Evolutionary conservation across 2,888 invertebrate species (phyloP), one percentile per base, ranked within the genome.

Genomic region (Synanthedon myopaeformis): DNA sequence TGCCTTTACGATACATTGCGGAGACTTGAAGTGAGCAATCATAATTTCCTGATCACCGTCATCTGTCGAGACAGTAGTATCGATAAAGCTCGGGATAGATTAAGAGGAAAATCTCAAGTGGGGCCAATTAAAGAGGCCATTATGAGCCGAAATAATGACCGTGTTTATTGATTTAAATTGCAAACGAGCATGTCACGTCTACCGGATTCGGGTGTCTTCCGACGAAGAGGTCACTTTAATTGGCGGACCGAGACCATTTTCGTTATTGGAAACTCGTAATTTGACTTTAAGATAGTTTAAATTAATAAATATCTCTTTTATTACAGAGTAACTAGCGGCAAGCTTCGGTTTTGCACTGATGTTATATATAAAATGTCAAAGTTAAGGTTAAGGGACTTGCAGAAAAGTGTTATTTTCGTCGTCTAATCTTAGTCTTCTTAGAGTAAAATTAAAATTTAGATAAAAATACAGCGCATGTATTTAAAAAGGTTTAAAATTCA

Each of bases 91-190:
- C 19, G 0, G 49, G 49, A 49, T 49, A 17, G 49, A 49, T 49
- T 53, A 52, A 59, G 59, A 59, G 57, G 64, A 66, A 63, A 69
- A 65, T 66, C 61, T 60, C 53, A 55, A 56, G 49, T 58, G 55
- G 23, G 56, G 58, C 63, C 68, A 75, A 75, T 77, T 74, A 76
- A 72, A 68, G 61, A 60, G 53, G 60, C 63, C 59, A 70, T 74
- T 72, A 73, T 70, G 63, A 62, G 67, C 59, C 61, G 69, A 63
- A 73, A 71, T 75, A 76, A 74, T 68, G 69, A 76, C 70, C 64
- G 63, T 61, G 65, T 67, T 70, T 69, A 72, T 72, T 69, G 67
- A 76, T 79, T 81, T 78, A 72, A 79, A 79, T 80, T 80, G 72
- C 74, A 74, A 76, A 75, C 64, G 58, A 73, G 63, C 52, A 58